Conservation (phyloP, 2,888 invertebrate species). For the Apotomis betuletana region DNA sequence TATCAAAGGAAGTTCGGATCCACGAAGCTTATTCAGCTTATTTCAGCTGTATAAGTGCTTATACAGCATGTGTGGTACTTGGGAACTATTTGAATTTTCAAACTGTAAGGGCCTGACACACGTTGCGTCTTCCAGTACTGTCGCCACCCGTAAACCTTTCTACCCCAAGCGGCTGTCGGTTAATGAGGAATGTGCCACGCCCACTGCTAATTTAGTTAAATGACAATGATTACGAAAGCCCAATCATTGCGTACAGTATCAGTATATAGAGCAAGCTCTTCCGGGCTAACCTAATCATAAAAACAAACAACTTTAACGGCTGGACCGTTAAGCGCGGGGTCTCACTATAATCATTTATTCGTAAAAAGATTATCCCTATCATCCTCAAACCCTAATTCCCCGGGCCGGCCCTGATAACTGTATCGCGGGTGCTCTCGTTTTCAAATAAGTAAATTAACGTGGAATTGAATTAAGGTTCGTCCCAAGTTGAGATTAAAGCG, state of each 20-base stretch:
- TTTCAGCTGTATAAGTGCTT: no score
- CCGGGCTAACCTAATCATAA: slow-evolving; percentile 32
- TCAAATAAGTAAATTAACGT: slow-evolving; percentile 80
- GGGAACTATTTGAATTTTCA: no score
- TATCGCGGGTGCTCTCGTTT: slow-evolving; percentile 68
- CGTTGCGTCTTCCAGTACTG: no score
- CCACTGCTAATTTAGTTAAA: no score
- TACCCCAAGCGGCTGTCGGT: no score
- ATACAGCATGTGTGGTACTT: no score
- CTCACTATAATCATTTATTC: slow-evolving; percentile 61
- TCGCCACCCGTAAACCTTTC: no score
- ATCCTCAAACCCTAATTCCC: slow-evolving; percentile 62
- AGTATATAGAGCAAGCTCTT: slow-evolving; percentile 24
- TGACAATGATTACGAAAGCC: neutral
- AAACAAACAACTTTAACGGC: slow-evolving; percentile 34
- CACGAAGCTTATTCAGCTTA: no score
- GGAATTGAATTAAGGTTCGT: slow-evolving; percentile 78
- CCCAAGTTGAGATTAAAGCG: slow-evolving; percentile 75
- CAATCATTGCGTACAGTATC: neutral
- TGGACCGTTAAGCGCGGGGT: slow-evolving; percentile 33
- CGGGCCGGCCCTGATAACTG: slow-evolving; percentile 64
- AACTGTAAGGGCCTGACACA: no score
- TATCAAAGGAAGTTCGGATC: no score
- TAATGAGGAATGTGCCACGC: no score
- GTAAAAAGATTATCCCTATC: slow-evolving; percentile 72